A percentile compares a stretch with the other conserved stretches of the same genome.
Evolutionary conservation across 2,888 invertebrate species (phyloP).

Genomic region (Limnephilus marmoratus): DNA sequence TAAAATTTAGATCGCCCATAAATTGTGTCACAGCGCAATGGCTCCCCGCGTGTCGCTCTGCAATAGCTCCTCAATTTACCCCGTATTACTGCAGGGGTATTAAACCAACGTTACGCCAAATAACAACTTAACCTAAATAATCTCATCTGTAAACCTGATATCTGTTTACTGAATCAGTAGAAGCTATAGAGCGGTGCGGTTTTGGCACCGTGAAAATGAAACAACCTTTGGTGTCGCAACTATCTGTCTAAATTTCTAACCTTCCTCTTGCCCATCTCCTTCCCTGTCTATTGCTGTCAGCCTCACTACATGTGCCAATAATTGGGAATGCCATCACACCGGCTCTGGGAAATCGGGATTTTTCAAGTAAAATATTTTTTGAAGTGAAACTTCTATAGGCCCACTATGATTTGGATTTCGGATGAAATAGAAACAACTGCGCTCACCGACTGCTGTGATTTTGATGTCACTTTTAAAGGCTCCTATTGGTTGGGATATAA

Average conservation of each 20-base stretch:
- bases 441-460: no score
- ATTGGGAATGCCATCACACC: not conserved
- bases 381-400: no score
- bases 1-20: conserved; percentile 45
- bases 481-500: no score
- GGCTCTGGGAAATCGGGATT: no score
- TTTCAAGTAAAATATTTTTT: no score
- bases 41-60: conserved; percentile 3
- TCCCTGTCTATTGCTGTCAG: no score
- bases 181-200: not conserved
- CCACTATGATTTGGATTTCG: no score
- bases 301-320: not conserved
- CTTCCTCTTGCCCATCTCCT: not conserved
- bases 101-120: not conserved
- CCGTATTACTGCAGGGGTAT: not conserved
- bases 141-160: not conserved
- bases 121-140: not conserved
- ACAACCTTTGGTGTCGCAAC: not conserved
- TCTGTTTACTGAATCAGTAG: not conserved
- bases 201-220: not conserved
- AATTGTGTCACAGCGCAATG: conserved; percentile 30
- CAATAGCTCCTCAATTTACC: conserved; percentile 26
- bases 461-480: no score
- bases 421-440: no score
- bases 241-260: not conserved